Conservation (phyloP, 1,140 invertebrate species). For the Dinoponera quadriceps region DNA sequence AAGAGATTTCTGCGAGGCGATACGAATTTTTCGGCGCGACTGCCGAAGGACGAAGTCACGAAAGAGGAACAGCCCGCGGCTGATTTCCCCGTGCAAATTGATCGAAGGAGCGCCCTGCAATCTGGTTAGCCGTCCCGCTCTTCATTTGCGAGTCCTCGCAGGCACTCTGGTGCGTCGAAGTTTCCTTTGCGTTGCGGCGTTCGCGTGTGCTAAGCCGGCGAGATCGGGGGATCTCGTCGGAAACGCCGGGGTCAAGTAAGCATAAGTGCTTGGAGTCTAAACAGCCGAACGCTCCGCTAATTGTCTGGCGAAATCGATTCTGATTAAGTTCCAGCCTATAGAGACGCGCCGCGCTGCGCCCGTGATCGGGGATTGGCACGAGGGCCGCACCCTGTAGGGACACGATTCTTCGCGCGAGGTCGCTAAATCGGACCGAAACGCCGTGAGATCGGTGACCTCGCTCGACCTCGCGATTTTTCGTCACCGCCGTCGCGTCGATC, state of each 20-base stretch:
- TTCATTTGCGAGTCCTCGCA: conserved; percentile 46
- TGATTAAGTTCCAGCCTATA: not conserved
- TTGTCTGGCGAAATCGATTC: conserved; percentile 44
- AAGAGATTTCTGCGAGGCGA: not conserved
- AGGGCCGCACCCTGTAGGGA: too few species aligned
- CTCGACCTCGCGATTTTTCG: too few species aligned
- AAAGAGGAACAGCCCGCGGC: conserved; percentile 10
- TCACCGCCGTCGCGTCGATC: too few species aligned
- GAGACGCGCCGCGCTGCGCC: not conserved
- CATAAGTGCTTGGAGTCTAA: conserved; percentile 48
- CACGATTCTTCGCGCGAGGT: too few species aligned
- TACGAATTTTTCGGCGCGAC: not conserved
- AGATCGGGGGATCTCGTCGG: conserved; percentile 36
- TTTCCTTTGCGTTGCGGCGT: conserved; percentile 47
- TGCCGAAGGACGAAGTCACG: not conserved
- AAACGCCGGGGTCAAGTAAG: conserved; percentile 48
- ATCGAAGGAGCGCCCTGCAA: conserved; percentile 51
- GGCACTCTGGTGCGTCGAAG: conserved; percentile 26
- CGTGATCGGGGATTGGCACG: too few species aligned
- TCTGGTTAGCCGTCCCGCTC: conserved; percentile 39
- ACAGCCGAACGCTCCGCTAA: conserved; percentile 37
- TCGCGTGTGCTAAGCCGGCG: conserved; percentile 21
- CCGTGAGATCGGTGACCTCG: too few species aligned
- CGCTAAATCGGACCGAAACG: too few species aligned
- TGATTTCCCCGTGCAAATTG: conserved; percentile 23